Percentiles rank a stretch among this genome's conserved stretches.
Evolutionary conservation across 64 coral and sea anemone species (phyloP).

Genomic region (Montipora efflorescens): DNA sequence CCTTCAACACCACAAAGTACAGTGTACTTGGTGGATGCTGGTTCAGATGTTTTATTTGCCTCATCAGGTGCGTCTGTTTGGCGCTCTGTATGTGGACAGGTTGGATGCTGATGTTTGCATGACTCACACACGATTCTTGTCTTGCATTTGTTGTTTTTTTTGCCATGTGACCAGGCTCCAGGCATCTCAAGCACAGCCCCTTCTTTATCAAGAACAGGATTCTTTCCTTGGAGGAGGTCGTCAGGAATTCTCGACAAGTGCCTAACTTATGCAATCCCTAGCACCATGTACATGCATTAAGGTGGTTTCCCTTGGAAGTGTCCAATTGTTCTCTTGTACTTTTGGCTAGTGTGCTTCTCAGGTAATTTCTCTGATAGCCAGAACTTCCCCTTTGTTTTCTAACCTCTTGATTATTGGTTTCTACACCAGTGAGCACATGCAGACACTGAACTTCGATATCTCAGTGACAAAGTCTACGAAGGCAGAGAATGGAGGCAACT

Average conservation of each 20-base stretch:
- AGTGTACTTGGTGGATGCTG: slow-evolving; percentile 2
- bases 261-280: neutral
- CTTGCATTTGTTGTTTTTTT: slow-evolving; percentile 53
- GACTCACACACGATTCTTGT: neutral
- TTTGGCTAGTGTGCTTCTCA: neutral
- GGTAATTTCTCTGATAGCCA: neutral
- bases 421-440: neutral
- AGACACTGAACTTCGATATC: slow-evolving; percentile 10
- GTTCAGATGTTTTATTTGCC: neutral
- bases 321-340: neutral
- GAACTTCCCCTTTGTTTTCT: neutral
- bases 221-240: neutral
- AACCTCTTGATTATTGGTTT: neutral
- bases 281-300: slow-evolving; percentile 3
- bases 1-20: slow-evolving; percentile 21
- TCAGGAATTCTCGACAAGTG: slow-evolving; percentile 23
- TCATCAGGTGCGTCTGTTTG: neutral
- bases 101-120: slow-evolving; percentile 32
- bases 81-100: slow-evolving; percentile 34
- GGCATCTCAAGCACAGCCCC: slow-evolving; percentile 49
- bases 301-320: neutral
- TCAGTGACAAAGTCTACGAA: slow-evolving; percentile 32
- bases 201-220: slow-evolving; percentile 14
- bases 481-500: slow-evolving; percentile 21
- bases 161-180: slow-evolving; percentile 66